These are phyloP conservation scores for Pelochelys cantorii DNA, from an alignment of 2,797 vertebrate genomes.

Conservation along the genomic window DNA sequence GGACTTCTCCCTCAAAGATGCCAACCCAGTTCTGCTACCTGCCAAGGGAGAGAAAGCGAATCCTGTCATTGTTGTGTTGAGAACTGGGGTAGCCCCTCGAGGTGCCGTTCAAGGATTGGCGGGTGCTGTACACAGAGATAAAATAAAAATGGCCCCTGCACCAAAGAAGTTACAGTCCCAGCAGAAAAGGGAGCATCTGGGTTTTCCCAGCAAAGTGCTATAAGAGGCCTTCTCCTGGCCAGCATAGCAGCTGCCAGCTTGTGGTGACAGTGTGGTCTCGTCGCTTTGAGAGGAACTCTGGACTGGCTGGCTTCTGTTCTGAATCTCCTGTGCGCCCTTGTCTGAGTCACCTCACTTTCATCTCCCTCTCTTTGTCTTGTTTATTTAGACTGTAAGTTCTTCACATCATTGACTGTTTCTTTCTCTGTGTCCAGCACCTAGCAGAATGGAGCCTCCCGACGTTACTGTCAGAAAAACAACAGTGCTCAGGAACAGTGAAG, in stretches of 20 bases:
- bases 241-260: not conserved
- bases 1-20: not conserved
- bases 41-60: not conserved
- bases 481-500: not conserved
- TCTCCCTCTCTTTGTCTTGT: not conserved
- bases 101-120: not conserved
- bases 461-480: not conserved
- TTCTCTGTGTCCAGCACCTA: not conserved
- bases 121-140: not conserved
- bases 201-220: not conserved
- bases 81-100: not conserved
- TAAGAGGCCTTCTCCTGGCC: not conserved
- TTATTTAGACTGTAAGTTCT: not conserved
- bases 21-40: fast-evolving
- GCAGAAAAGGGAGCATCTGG: not conserved
- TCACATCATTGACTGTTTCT: no score
- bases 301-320: not conserved
- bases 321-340: not conserved
- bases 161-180: not conserved
- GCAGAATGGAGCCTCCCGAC: not conserved
- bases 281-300: not conserved
- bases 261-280: not conserved
- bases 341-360: not conserved
- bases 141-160: not conserved
- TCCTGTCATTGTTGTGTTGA: not conserved